phyloP scores from a whole-genome alignment of 2,888 invertebrate genomes.

The Ochropleura plecta region DNA sequence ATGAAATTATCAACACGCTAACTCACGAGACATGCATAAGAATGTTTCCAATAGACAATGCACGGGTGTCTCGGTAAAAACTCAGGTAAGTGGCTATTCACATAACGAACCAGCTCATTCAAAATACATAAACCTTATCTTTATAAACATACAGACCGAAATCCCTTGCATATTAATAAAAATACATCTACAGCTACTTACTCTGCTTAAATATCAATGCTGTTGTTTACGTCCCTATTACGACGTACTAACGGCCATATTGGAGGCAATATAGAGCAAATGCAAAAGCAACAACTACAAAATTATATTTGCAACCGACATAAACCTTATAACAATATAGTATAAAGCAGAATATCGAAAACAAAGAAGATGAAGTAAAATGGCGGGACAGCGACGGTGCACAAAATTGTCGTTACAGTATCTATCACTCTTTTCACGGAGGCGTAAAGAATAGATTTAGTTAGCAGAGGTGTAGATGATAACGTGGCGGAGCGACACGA shows the following conservation, averaged over 20 bases:
- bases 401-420: conserved; percentile 44
- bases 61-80: conserved; percentile 74
- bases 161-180: conserved; percentile 6
- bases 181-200: conserved; percentile 51
- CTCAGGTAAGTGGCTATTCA: conserved; percentile 73
- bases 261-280: conserved; percentile 59
- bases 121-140: conserved; percentile 41
- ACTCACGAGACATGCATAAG: conserved; percentile 68
- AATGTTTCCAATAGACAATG: conserved; percentile 74
- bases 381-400: conserved; percentile 57
- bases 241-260: conserved; percentile 57
- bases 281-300: conserved; percentile 29
- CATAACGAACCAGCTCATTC: conserved; percentile 50
- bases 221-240: conserved; percentile 61
- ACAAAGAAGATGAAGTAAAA: conserved; percentile 5
- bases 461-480: conserved; percentile 26
- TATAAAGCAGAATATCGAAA: conserved; percentile 31
- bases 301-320: neutral
- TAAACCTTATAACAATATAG: neutral
- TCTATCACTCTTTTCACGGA: conserved; percentile 1
- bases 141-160: neutral
- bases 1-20: conserved; percentile 62
- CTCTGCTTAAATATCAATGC: conserved; percentile 56
- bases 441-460: conserved; percentile 50
- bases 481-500: conserved; percentile 73